phyloP scores from a whole-genome alignment of 2,888 invertebrate species.

The Aphidoletes aphidimyza region DNA sequence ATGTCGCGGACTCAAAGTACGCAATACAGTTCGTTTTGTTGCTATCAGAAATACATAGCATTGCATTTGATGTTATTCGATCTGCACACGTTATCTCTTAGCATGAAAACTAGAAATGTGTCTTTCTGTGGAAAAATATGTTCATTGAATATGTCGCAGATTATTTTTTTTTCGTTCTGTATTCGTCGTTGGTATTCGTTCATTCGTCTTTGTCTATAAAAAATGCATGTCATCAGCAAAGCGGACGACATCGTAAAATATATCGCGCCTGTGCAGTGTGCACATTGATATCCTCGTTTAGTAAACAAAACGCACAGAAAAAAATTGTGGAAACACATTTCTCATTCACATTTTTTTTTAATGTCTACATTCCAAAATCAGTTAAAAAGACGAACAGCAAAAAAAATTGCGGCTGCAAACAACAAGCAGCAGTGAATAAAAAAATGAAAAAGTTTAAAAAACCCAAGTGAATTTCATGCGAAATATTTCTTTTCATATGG shows the following conservation, averaged over 20 bases:
- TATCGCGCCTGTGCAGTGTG: not conserved
- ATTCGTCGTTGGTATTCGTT: no score
- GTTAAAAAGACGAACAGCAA: not conserved
- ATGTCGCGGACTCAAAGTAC: no score
- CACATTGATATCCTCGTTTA: not conserved
- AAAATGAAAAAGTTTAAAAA: not conserved
- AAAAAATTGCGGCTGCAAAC: not conserved
- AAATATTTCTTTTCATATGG: conserved; percentile 45
- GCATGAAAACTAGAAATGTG: conserved; percentile 45
- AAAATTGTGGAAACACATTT: conserved; percentile 45
- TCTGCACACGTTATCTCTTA: conserved; percentile 38
- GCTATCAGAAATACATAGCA: not conserved
- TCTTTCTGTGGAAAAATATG: not conserved
- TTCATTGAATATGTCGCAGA: not conserved
- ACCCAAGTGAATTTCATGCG: conserved; percentile 29
- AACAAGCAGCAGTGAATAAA: not conserved
- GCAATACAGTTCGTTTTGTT: no score
- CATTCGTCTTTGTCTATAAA: not conserved
- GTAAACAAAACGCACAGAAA: not conserved
- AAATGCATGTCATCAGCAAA: conserved; percentile 51
- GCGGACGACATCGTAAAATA: conserved; percentile 3
- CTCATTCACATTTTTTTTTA: not conserved
- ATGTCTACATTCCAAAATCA: conserved; percentile 50
- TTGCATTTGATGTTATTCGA: conserved; percentile 28
- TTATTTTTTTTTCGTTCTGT: not conserved